Base-by-base conservation (phyloP, 1,140 invertebrate species). In the Ericerus pela region DNA sequence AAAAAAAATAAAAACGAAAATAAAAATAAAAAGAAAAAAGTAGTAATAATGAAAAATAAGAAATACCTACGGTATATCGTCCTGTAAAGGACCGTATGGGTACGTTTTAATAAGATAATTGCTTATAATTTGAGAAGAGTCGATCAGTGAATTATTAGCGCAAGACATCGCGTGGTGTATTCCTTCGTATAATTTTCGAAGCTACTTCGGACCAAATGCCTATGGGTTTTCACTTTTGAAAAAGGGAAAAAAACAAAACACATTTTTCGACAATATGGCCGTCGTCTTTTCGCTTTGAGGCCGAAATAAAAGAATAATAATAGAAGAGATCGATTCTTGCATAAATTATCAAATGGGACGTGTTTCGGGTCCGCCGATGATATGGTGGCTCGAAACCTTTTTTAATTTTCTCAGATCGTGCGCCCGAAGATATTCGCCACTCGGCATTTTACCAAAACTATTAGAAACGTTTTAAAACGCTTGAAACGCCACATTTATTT, bases 91-190 rank as follows among this genome's bases (percentile, higher is more conserved):
- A 47, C 41, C 22, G 22, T 47, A 47, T 47, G 26, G 41, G 41
- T 47, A 24, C 22, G 20, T 24, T 47, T 47, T 47, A 47, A 47
- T 47, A 47, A 47, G 41, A 47, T 47, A 47, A 47, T 47, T 47
- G 41, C 20, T 47, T 47, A 47, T 47, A 47, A 47, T 47, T 47
- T 24, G n/a, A n/a, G n/a, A n/a, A n/a, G n/a, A n/a, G n/a, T n/a
- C n/a, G 8, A 8, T 8, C 20, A 47, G 41, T 47, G 41, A 47
- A 47, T 47, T 47, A 47, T 47, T 47, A 47, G 41, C 41, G 41
- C 41, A 47, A 47, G 41, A 47, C 41, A 47, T 47, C 41, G 41
- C 41, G 41, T 47, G 41, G 41, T 47, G 41, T 47, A 47, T 24
- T 47, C 26, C 20, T 38, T 47, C 41, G 41, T 47, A 47, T 47